Evolutionary conservation across 1,140 invertebrate genomes (phyloP).

Genomic region (Penaeus vannamei): DNA sequence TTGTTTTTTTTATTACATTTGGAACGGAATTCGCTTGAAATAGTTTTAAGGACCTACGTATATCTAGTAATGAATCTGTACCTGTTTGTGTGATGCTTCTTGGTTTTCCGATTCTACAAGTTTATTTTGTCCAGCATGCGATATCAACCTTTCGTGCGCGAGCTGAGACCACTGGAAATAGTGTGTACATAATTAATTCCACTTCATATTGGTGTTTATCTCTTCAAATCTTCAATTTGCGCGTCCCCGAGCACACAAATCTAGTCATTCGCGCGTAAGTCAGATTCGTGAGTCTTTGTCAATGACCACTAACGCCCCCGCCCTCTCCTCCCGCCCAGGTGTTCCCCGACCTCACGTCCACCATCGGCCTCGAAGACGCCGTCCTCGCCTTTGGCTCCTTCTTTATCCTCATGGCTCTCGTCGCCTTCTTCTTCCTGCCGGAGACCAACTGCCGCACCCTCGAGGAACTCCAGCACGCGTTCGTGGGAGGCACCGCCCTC

Average conservation of each 20-base stretch:
- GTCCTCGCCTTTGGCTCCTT: conserved; percentile 41
- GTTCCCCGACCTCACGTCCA: conserved; percentile 53
- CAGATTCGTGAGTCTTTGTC: neutral
- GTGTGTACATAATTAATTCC: too few relatives aligned
- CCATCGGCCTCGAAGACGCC: conserved; percentile 47
- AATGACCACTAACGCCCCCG: neutral
- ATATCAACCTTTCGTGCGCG: too few relatives aligned
- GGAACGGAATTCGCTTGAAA: too few relatives aligned
- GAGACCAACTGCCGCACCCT: conserved; percentile 55
- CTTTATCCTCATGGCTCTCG: conserved; percentile 44
- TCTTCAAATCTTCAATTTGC: too few relatives aligned
- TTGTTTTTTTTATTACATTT: too few relatives aligned
- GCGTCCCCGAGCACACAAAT: neutral
- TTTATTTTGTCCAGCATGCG: too few relatives aligned
- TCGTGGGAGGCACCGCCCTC: conserved; percentile 40
- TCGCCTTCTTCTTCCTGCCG: conserved; percentile 56
- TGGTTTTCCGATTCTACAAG: too few relatives aligned
- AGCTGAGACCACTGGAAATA: too few relatives aligned
- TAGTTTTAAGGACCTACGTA: too few relatives aligned
- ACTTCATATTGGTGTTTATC: too few relatives aligned
- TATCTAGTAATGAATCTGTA: too few relatives aligned
- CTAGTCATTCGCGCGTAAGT: neutral
- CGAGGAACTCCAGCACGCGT: conserved; percentile 59
- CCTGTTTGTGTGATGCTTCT: too few relatives aligned
- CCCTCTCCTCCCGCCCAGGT: conserved; percentile 7